Base-by-base conservation (phyloP, 2,113 vertebrate species). In the Lepisosteus osseus region DNA sequence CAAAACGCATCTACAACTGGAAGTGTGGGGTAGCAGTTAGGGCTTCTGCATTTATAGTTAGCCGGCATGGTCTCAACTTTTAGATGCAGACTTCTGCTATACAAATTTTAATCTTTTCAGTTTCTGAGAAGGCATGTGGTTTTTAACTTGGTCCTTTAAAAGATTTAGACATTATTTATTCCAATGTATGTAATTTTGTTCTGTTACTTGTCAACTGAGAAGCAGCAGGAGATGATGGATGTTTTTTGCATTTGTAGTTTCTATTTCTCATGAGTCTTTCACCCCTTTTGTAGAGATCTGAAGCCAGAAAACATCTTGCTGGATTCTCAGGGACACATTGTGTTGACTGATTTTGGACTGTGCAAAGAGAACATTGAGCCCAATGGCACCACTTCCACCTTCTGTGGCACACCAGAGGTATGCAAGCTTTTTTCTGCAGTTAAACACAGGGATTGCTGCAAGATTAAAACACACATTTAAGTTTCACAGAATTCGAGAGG, bases 361-460 rank as follows among this genome's bases (percentile, higher is more conserved):
- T 99, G 97, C 92, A 99, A 99, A 78, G 97, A 99, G 87, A 98
- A 99, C 85, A 99, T 99, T 1, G 97, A 99, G 76, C 95, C 93
- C 81, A 98, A 98, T 0, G 96, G 96, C 78, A 99, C 97, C 0
- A 99, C 97, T 0, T 99, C 97, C 54, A 99, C 97, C 2, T 99
- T 99, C 92, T 99, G 97, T 0, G 97, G 96, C 83, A 99, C 97
- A 0, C 97, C 97, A 0, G 97, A 99, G 95, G 97, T 99, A 91
- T 0, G 84, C 15, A 41, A 4, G 6, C 0, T 15, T 11, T 54
- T 4, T 2, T 8, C 56, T 15, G 47, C 29, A 29, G 29, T 14
- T 45, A 1, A 40, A 11, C 6, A 15, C 15, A 12, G n/a, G 51
- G 3, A 4, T 6, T n/a, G 65, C 15, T 51, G 14, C 11, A 8